Conservation (phyloP, 2,888 invertebrate genomes). For the Dryocosmus kuriphilus region DNA sequence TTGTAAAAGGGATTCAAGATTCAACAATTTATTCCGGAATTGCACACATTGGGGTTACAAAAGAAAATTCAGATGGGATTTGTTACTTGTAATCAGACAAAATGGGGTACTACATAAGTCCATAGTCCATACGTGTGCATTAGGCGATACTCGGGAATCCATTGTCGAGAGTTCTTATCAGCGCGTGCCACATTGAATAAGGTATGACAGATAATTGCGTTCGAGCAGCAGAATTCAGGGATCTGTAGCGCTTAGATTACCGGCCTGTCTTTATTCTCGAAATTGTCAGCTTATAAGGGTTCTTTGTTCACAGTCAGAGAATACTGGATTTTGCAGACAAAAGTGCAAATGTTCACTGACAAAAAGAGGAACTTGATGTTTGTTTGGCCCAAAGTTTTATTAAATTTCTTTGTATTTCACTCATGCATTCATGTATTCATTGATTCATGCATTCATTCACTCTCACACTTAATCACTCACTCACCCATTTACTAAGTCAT, state of each 20-base stretch:
- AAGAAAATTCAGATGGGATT: neutral
- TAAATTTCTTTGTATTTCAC: too few species aligned
- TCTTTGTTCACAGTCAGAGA: neutral
- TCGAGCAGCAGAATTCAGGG: constrained; percentile 49
- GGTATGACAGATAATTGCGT: constrained; percentile 70
- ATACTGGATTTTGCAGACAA: neutral
- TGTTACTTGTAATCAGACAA: neutral
- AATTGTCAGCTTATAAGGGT: neutral
- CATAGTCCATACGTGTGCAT: constrained; percentile 39
- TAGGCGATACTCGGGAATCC: constrained; percentile 51
- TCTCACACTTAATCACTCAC: too few species aligned
- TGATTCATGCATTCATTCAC: too few species aligned
- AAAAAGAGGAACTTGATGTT: neutral
- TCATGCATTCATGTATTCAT: too few species aligned
- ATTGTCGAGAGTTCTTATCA: constrained; percentile 66
- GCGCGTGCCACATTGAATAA: constrained; percentile 70
- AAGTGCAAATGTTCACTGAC: neutral
- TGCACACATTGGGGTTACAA: neutral
- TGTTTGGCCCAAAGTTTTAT: too few species aligned
- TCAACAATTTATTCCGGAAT: neutral
- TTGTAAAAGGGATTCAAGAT: neutral
- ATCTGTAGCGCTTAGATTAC: constrained; percentile 57
- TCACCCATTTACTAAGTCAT: too few species aligned
- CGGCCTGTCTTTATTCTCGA: constrained; percentile 3
- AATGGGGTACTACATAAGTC: constrained; percentile 44